A percentile compares a stretch with the other conserved stretches of the same genome.
Conservation (phyloP, 35 echinoderm and acorn worm genomes). For the Holothuria glaberrima region DNA sequence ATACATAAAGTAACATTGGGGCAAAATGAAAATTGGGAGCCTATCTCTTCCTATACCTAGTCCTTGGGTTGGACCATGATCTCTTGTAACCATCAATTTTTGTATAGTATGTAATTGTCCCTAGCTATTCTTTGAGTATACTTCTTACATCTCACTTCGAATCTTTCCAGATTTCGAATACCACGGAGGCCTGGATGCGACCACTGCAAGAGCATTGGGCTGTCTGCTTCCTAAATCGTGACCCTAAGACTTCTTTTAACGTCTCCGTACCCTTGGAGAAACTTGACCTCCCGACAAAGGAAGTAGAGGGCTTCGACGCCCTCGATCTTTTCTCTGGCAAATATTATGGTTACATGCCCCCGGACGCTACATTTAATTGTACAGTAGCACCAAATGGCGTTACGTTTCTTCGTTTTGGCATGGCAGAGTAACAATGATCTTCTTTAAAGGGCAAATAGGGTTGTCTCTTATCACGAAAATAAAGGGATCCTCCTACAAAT, state of each 20-base stretch:
- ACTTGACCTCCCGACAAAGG: conserved; percentile 35
- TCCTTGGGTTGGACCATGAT: no score
- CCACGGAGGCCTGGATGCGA: conserved; percentile 53
- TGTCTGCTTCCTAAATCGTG: conserved; percentile 55
- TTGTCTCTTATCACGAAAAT: no score
- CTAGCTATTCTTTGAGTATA: not conserved
- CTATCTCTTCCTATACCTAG: no score
- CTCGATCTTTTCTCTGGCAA: conserved; percentile 53
- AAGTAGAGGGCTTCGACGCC: conserved; percentile 63
- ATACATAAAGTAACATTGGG: no score
- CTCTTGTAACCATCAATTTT: no score
- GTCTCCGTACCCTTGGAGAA: conserved; percentile 52
- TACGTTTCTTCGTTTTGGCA: conserved; percentile 44
- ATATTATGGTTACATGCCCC: conserved; percentile 64
- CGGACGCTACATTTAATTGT: conserved; percentile 54
- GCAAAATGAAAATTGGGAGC: no score
- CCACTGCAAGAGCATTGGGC: conserved; percentile 22
- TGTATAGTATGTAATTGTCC: no score
- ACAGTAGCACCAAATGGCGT: conserved; percentile 48
- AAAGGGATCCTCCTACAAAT: no score
- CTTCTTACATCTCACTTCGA: not conserved
- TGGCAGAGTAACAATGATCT: conserved; percentile 10
- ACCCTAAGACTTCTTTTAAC: conserved; percentile 8
- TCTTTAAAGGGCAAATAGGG: no score
- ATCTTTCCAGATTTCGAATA: not conserved